Evolutionary conservation across 2,113 vertebrate species (phyloP).

Genomic region (Campylomormyrus numenius): DNA sequence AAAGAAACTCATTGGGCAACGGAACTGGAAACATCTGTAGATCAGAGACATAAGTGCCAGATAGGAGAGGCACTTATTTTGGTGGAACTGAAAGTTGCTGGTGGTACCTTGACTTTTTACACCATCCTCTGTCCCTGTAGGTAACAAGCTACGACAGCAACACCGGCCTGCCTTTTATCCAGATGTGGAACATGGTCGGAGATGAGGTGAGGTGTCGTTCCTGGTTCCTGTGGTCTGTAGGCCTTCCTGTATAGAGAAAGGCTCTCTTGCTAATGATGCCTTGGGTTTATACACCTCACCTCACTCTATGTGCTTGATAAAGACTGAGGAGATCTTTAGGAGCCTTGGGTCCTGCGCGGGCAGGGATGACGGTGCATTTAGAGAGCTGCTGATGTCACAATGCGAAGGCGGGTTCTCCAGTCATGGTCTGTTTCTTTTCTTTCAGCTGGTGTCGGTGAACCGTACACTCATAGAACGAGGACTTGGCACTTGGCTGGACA

Average conservation of each 20-base stretch:
- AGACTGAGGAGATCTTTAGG: neutral
- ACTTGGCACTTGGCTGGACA: conserved; percentile 81
- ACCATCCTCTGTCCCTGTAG: conserved; percentile 42
- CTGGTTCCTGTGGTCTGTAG: neutral
- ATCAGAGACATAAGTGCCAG: neutral
- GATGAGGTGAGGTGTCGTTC: conserved; percentile 68
- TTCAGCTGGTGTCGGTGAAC: conserved; percentile 83
- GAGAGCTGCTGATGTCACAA: neutral
- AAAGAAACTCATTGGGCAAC: neutral
- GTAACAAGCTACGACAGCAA: conserved; percentile 86
- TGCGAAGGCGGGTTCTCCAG: neutral
- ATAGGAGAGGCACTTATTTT: neutral
- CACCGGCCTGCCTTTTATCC: conserved; percentile 82
- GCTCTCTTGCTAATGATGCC: neutral
- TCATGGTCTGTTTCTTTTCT: conserved; percentile 7
- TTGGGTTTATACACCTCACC: neutral
- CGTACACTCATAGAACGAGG: conserved; percentile 82
- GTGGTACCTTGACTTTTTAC: neutral
- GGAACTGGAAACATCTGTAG: neutral
- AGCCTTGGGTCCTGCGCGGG: neutral
- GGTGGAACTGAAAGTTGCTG: neutral
- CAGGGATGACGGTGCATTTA: neutral
- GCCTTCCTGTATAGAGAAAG: neutral
- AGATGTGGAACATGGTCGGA: conserved; percentile 88
- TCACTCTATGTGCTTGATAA: neutral